These are phyloP conservation scores for Atrichornis clamosus DNA, from an alignment of 2,113 vertebrate genomes.

Conservation along the genomic window DNA sequence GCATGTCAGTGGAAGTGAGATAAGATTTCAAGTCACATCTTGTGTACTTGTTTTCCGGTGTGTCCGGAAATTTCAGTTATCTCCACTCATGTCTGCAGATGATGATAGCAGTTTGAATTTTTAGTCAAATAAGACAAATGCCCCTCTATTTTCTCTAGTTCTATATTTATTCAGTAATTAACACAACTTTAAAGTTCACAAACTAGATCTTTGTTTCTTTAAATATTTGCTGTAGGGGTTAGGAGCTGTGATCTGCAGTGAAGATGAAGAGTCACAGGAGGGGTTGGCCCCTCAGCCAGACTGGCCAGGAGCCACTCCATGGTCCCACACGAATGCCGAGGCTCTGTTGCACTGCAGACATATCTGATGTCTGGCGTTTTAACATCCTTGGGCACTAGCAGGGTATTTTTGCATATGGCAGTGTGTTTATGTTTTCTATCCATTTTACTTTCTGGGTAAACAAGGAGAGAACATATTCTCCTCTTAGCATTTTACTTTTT, in stretches of 20 bases:
- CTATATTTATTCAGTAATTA: neutral
- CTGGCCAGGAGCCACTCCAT: neutral
- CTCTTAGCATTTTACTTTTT: neutral
- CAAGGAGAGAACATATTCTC: neutral
- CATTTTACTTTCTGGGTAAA: neutral
- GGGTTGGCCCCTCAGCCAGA: neutral
- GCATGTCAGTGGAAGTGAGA: neutral
- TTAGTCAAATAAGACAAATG: neutral
- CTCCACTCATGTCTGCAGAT: neutral
- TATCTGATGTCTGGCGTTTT: neutral
- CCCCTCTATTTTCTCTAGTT: neutral
- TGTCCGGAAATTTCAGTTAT: neutral
- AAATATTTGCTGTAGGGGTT: neutral
- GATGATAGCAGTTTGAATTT: neutral
- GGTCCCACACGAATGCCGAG: neutral
- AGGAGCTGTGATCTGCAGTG: neutral
- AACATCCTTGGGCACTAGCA: neutral
- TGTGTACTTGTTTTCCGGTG: neutral
- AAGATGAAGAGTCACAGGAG: neutral
- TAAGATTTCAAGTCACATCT: conserved; percentile 1
- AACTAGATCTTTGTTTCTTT: neutral
- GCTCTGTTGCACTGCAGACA: neutral
- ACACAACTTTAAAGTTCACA: neutral
- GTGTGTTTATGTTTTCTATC: neutral
- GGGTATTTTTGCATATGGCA: neutral